A percentile compares a stretch with the other conserved stretches of the same genome.
phyloP scores from a whole-genome alignment of 2,888 invertebrate genomes.

The Tachina lurida region DNA sequence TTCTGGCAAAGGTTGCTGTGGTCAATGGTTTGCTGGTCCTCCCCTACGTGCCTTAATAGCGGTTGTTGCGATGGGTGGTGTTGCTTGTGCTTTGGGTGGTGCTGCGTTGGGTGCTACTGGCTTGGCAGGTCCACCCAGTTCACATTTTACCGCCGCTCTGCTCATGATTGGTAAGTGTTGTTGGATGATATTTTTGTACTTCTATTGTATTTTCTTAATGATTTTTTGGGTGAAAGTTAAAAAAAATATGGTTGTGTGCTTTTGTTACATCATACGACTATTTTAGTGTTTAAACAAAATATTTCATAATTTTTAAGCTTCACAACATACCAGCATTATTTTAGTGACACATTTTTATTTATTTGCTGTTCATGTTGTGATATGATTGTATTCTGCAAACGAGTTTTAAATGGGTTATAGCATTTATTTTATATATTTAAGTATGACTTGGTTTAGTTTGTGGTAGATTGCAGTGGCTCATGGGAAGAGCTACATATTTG shows the following conservation, averaged over 20 bases:
- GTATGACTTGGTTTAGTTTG: neutral
- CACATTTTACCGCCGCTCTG: slow-evolving; percentile 82
- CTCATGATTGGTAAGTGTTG: slow-evolving; percentile 82
- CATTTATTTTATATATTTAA: neutral
- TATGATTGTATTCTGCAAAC: slow-evolving; percentile 12
- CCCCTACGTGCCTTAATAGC: slow-evolving; percentile 83
- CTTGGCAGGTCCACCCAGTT: slow-evolving; percentile 82
- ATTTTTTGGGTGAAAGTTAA: slow-evolving; percentile 17
- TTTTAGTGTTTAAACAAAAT: slow-evolving; percentile 23
- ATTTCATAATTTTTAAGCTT: slow-evolving; percentile 11
- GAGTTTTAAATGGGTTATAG: neutral
- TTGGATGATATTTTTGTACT: neutral
- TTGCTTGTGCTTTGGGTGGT: slow-evolving; percentile 83
- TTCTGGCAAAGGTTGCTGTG: slow-evolving; percentile 83
- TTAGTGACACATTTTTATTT: slow-evolving; percentile 16
- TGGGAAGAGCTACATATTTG: neutral
- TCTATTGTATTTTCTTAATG: neutral
- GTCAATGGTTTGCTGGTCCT: slow-evolving; percentile 83
- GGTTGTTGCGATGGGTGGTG: slow-evolving; percentile 82
- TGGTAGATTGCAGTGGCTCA: neutral
- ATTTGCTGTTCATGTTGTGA: neutral
- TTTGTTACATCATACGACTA: slow-evolving; percentile 48
- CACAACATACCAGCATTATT: slow-evolving; percentile 15
- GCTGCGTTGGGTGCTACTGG: slow-evolving; percentile 83
- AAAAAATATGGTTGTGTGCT: neutral